Percentiles rank a stretch among this genome's conserved stretches.
Conservation (phyloP, 2,797 vertebrate species). For the Tympanoctomys barrerae region DNA sequence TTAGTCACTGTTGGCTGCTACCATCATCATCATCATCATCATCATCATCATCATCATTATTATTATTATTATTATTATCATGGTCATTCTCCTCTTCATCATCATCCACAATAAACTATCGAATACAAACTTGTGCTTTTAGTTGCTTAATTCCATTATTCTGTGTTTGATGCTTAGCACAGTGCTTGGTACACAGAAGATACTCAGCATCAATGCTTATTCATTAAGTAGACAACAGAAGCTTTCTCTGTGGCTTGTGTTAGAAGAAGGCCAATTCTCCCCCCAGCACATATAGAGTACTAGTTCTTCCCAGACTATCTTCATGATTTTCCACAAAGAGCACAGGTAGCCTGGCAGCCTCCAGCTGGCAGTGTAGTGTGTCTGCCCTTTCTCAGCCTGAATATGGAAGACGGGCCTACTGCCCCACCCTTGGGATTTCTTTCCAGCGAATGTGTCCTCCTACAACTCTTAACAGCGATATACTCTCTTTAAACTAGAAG, state of each 20-base stretch:
- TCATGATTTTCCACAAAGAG: fast-evolving
- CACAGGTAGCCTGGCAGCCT: not conserved
- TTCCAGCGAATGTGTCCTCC: not conserved
- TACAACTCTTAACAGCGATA: not conserved
- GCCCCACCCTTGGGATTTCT: not conserved
- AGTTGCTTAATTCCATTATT: not conserved
- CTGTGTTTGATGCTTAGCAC: not conserved
- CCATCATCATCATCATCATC: not conserved
- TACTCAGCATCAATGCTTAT: not conserved
- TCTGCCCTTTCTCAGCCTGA: too few species aligned
- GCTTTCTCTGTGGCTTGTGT: not conserved
- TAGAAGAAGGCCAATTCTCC: not conserved
- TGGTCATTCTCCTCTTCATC: not conserved
- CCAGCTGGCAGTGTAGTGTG: fast-evolving
- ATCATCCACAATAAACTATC: not conserved
- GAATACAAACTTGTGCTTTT: not conserved
- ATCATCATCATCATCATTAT: not conserved
- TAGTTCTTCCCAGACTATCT: too few species aligned
- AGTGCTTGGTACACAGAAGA: not conserved
- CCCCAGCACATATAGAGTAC: not conserved
- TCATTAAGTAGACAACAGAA: not conserved
- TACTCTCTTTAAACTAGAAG: not conserved
- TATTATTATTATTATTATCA: too few species aligned
- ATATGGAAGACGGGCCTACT: not conserved
- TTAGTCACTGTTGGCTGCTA: fast-evolving